Base-by-base conservation (phyloP, 2,113 vertebrate species). In the Capreolus pygargus region DNA sequence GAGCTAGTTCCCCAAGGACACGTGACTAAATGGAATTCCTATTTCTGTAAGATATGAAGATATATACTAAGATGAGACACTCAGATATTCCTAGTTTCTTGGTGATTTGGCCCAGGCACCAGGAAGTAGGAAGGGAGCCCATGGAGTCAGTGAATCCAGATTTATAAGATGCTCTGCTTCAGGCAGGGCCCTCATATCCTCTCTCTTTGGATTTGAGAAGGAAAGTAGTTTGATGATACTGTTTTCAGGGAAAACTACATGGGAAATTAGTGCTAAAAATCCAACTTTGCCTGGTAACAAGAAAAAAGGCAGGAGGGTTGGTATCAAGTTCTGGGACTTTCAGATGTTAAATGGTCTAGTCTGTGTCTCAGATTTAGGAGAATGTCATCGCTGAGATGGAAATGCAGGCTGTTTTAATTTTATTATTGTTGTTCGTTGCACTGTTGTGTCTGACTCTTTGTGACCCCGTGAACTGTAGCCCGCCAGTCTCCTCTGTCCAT, bases 251-350 rank as follows among this genome's bases (percentile, higher is more conserved):
- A 67, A 61, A 89, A n/a, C 78, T 7, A 17, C 57, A 3, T 7
- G 11, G 45, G 91, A 64, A 86, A 14, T 6, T 3, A 6, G 8
- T 14, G 2, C 11, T 9, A 7, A 17, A 0, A 6, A 9, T 6
- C 10, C 4, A 25, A 33, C 5, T 4, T 25, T 1, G 5, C 15
- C 1, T 0, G 9, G 39, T 76, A 14, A 14, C 6, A 2, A 2
- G 5, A 39, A 55, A n/a, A 17, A 25, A 17, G 7, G 5, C 39
- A 39, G 1, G 12, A 17, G 4, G 11, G 15, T 5, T 5, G 43
- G n/a, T 3, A 1, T 19, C 4, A 0, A 7, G 27, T 14, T 21
- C 58, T 1, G 2, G 17, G 33, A 5, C 2, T 0, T 16, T 5
- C 47, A 2, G 36, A 21, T 5, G 5, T 11, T 5, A 5, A 9